These are phyloP conservation scores for Triops cancriformis DNA, from an alignment of 1,140 invertebrate species.

Conservation along the genomic window DNA sequence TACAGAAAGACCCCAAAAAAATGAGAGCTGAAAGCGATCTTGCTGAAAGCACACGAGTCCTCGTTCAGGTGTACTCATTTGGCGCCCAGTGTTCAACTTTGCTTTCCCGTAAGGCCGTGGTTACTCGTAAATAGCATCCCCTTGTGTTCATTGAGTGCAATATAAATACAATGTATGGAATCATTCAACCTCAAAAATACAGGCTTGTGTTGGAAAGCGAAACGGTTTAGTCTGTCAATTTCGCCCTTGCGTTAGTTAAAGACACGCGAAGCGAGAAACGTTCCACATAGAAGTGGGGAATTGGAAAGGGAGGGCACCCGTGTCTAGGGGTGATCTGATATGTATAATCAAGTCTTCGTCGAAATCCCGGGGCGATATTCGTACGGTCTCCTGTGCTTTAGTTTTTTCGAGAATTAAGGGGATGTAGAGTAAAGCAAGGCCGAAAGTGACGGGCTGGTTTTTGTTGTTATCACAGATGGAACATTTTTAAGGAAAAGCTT, in stretches of 20 bases:
- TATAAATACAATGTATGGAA: no score
- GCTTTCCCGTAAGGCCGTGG: neutral
- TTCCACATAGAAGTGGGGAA: no score
- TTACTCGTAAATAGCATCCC: no score
- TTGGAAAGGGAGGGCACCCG: no score
- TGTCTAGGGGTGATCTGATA: no score
- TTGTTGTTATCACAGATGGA: neutral
- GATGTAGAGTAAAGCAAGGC: neutral
- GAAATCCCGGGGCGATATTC: neutral
- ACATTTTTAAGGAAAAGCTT: neutral
- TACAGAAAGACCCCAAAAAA: neutral
- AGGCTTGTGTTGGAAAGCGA: no score
- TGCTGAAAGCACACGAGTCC: neutral
- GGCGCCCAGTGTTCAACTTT: neutral
- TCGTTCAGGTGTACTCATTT: neutral
- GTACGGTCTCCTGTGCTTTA: neutral
- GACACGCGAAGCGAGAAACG: no score
- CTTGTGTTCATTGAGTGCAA: no score
- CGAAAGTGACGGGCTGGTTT: neutral
- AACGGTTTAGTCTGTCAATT: no score
- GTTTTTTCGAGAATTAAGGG: neutral
- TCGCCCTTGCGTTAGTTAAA: no score
- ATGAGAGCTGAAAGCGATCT: neutral
- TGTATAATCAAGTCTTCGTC: neutral
- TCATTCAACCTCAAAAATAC: no score